Percentiles rank a stretch among this genome's conserved stretches.
phyloP scores from a whole-genome alignment of 2,113 vertebrate genomes.

The Syrrhaptes paradoxus region DNA sequence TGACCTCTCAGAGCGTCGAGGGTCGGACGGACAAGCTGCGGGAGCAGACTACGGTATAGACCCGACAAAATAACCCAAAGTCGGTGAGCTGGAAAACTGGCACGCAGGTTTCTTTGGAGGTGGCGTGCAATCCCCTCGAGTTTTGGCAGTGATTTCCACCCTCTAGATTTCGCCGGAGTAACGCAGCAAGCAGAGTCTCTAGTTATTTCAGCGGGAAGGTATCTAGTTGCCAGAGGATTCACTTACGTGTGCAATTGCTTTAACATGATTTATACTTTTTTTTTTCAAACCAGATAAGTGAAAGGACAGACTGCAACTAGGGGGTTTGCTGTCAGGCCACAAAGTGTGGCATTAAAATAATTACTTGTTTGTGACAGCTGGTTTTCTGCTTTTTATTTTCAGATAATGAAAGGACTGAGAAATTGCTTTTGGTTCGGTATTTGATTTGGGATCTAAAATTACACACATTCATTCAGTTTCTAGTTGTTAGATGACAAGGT shows the following conservation, averaged over 20 bases:
- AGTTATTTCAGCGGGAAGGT: background rate
- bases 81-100: background rate
- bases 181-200: background rate
- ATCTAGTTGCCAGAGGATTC: conserved; percentile 10
- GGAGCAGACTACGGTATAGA: background rate
- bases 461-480: conserved; percentile 22
- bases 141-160: background rate
- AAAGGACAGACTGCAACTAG: background rate
- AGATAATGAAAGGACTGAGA: conserved; percentile 35
- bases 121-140: background rate
- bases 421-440: background rate
- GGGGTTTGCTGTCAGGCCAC: conserved; percentile 26
- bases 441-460: conserved; percentile 43
- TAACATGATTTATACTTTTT: conserved; percentile 23
- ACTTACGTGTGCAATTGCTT: conserved; percentile 31
- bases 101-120: background rate
- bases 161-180: background rate
- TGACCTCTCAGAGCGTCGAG: background rate
- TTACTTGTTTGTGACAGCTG: conserved; percentile 10
- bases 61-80: rapidly evolving
- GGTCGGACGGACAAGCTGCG: background rate
- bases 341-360: conserved; percentile 53
- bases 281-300: background rate
- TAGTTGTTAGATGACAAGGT: conserved; percentile 42
- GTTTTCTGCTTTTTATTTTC: conserved; percentile 23